These are phyloP conservation scores for Andrena cerasifolii DNA, from an alignment of 1,140 invertebrate genomes.

Conservation along the genomic window DNA sequence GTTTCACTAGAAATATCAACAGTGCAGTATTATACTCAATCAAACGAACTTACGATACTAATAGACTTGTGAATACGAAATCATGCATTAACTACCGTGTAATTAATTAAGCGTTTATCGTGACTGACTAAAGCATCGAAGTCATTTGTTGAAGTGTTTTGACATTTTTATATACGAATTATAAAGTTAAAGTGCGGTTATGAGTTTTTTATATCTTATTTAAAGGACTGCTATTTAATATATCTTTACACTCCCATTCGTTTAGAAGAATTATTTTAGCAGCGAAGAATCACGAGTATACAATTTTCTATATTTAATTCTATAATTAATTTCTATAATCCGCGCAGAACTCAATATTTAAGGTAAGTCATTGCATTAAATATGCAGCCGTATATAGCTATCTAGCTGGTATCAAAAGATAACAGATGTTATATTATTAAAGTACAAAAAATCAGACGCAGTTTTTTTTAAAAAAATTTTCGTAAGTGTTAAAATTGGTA, in stretches of 20 bases:
- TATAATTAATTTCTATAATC: slow-evolving; percentile 1
- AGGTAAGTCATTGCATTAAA: slow-evolving; percentile 28
- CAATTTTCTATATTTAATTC: slow-evolving; percentile 11
- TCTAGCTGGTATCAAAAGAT: neutral
- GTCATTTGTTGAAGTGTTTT: neutral
- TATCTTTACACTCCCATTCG: neutral
- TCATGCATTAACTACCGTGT: neutral
- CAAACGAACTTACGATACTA: slow-evolving; percentile 11
- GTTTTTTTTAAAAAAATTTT: neutral
- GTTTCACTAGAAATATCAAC: slow-evolving; percentile 30
- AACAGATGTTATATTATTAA: neutral
- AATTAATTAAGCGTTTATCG: slow-evolving; percentile 8
- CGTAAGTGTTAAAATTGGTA: neutral
- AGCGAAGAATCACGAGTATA: neutral
- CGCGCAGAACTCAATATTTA: neutral
- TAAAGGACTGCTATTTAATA: neutral
- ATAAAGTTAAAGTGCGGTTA: neutral
- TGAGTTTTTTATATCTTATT: neutral
- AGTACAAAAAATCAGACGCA: neutral
- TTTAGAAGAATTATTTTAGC: neutral
- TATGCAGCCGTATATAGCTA: neutral
- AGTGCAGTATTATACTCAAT: slow-evolving; percentile 24
- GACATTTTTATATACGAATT: neutral
- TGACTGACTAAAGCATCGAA: neutral
- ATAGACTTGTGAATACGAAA: slow-evolving; percentile 22